Evolutionary conservation across 35 echinoderm and acorn worm species (phyloP).

Genomic region (Acanthaster planci): DNA sequence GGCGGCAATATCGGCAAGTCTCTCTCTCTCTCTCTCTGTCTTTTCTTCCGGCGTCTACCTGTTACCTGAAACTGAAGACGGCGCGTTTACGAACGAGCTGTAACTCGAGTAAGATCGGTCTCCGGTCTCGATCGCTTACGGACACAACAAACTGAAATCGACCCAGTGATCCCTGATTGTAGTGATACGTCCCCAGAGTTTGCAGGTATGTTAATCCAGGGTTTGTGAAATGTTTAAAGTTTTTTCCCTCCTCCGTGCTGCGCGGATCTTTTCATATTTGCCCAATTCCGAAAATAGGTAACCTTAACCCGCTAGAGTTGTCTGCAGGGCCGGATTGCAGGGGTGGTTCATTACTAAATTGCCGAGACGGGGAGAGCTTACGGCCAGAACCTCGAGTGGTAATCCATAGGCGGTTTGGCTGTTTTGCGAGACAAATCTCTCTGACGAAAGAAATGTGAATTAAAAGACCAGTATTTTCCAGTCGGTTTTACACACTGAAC

Average conservation of each 20-base stretch:
- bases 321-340: neutral
- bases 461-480: neutral
- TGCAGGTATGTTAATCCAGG: neutral
- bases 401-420: neutral
- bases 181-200: conserved; percentile 1
- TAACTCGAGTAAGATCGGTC: neutral
- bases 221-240: neutral
- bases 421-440: neutral
- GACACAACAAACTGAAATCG: conserved; percentile 12
- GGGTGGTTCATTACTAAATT: neutral
- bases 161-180: neutral
- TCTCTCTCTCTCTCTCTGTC: neutral
- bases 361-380: neutral
- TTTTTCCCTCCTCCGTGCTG: conserved; percentile 1
- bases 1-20: neutral
- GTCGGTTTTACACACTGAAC: no score
- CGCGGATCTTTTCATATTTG: neutral
- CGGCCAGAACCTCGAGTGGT: neutral
- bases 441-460: neutral
- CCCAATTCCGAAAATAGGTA: neutral
- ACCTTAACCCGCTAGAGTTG: neutral
- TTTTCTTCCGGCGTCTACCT: no score
- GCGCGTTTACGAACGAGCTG: neutral
- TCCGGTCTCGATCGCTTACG: neutral
- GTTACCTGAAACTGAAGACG: conserved; percentile 7